Evolutionary conservation across 2,797 vertebrate genomes (phyloP).

Genomic region (Clangula hyemalis): DNA sequence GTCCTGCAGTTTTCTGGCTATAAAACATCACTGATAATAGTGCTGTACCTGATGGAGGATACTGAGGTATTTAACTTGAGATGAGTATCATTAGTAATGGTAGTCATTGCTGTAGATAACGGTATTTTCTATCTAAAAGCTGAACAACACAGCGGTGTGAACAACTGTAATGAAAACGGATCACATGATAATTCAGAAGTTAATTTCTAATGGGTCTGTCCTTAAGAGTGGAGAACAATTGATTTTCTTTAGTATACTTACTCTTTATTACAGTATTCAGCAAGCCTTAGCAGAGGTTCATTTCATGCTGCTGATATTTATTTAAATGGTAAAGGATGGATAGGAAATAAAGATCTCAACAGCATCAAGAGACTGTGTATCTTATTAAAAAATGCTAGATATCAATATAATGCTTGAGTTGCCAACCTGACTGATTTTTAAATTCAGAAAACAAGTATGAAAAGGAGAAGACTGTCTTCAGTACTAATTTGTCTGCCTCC

Average conservation of each 20-base stretch:
- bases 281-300: neutral
- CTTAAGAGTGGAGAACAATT: neutral
- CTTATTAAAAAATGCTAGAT: slow-evolving; percentile 55
- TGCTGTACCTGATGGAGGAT: neutral
- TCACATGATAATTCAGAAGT: slow-evolving; percentile 7
- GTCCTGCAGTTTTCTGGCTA: neutral
- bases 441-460: slow-evolving; percentile 65
- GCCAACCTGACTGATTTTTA: neutral
- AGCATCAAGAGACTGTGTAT: slow-evolving; percentile 52
- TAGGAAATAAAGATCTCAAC: slow-evolving; percentile 8
- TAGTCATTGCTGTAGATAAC: neutral
- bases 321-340: neutral
- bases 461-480: slow-evolving; percentile 26
- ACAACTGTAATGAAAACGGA: neutral
- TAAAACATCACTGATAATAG: neutral
- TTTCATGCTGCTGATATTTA: slow-evolving; percentile 36
- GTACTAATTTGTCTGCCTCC: neutral
- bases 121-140: neutral
- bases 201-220: neutral
- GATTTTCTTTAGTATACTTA: neutral
- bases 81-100: neutral
- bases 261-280: slow-evolving; percentile 4
- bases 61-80: neutral
- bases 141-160: neutral
- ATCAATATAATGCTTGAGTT: neutral